Evolutionary conservation across 2,113 vertebrate species (phyloP).

Genomic region (Galemys pyrenaicus): DNA sequence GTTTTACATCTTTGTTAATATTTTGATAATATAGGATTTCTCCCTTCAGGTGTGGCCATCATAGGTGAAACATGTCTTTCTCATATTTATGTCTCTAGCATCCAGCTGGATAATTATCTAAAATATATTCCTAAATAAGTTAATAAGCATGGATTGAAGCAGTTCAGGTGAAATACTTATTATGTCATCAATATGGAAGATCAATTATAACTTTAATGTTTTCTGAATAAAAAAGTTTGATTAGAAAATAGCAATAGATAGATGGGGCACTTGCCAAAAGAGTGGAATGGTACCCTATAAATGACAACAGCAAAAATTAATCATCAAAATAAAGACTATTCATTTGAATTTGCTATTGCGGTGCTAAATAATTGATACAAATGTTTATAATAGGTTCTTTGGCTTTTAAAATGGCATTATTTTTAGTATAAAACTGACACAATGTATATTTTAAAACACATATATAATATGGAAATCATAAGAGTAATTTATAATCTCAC

Average conservation of each 20-base stretch:
- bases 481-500: neutral
- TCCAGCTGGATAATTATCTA: neutral
- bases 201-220: neutral
- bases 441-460: neutral
- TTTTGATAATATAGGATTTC: too few relatives aligned
- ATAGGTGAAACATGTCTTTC: neutral
- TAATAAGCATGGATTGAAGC: neutral
- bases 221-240: neutral
- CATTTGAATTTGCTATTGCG: neutral
- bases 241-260: neutral
- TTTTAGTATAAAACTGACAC: neutral
- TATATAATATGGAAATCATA: neutral
- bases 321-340: neutral
- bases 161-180: neutral
- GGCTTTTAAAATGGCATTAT: neutral
- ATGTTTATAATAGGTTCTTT: neutral
- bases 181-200: neutral
- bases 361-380: neutral
- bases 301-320: neutral
- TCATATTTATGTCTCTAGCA: neutral
- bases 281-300: neutral
- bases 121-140: neutral
- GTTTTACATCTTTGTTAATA: too few relatives aligned
- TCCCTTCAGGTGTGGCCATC: too few relatives aligned
- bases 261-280: neutral